These are phyloP conservation scores for Percopsis transmontana DNA, from an alignment of 2,113 vertebrate species.

Conservation along the genomic window DNA sequence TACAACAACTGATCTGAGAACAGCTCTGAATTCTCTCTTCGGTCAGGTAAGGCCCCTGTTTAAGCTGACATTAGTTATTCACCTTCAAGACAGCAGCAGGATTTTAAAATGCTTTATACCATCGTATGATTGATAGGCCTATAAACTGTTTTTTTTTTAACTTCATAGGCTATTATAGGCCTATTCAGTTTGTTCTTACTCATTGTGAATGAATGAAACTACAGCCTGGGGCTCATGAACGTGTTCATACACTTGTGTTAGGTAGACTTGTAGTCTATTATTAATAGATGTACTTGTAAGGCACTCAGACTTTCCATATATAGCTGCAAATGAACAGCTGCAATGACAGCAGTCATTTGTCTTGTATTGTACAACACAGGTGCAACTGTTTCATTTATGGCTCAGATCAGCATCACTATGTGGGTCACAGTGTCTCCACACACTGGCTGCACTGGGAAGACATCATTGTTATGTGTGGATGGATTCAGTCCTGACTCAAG, in stretches of 20 bases:
- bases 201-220: background rate
- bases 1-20: constrained; percentile 84
- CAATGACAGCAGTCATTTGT: background rate
- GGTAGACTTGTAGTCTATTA: constrained; percentile 6
- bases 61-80: background rate
- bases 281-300: constrained; percentile 17
- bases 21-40: constrained; percentile 91
- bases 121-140: no score
- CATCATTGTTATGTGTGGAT: no score
- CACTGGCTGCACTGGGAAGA: no score
- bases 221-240: background rate
- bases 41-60: constrained; percentile 87
- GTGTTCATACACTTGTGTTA: background rate
- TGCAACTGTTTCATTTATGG: no score
- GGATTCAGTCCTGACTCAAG: background rate
- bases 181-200: background rate
- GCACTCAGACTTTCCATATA: background rate
- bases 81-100: no score
- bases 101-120: no score
- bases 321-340: background rate
- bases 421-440: no score
- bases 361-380: background rate
- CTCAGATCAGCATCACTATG: no score
- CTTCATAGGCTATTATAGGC: background rate
- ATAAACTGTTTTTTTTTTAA: no score